Evolutionary conservation across 2,113 vertebrate species (phyloP).

Genomic region (Corythaeola cristata): DNA sequence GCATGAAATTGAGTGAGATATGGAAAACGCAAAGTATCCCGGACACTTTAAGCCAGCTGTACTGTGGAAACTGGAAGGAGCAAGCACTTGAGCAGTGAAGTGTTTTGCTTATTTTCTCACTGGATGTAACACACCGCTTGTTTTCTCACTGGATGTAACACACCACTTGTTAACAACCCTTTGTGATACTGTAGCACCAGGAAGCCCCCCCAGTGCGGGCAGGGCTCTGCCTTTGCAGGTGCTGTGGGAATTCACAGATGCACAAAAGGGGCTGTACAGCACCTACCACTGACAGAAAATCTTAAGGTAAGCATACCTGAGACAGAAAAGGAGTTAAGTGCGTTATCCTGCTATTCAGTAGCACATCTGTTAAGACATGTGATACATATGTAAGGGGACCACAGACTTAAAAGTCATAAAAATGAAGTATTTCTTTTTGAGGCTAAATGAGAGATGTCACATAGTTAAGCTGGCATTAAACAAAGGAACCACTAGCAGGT

Average conservation of each 20-base stretch:
- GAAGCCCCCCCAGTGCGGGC: background rate
- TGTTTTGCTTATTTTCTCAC: background rate
- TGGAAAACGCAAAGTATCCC: background rate
- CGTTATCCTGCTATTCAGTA: background rate
- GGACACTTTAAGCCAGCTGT: background rate
- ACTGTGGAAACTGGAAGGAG: background rate
- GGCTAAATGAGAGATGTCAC: background rate
- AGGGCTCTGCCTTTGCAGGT: background rate
- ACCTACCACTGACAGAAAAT: background rate
- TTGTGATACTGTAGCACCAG: background rate
- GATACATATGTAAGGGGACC: background rate
- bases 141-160: background rate
- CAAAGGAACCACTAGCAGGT: background rate
- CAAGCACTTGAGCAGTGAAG: background rate
- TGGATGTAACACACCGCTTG: background rate
- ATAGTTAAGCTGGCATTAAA: background rate
- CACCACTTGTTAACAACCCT: background rate
- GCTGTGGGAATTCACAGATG: background rate
- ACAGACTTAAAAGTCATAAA: background rate
- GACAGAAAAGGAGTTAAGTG: background rate
- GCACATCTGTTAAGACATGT: accelerated
- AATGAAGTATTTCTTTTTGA: background rate
- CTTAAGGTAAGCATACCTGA: background rate
- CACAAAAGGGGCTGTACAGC: background rate
- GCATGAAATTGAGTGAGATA: background rate